Evolutionary conservation across 92 coral and sea anemone genomes (phyloP), one percentile per base, ranked within the genome.

Genomic region (Phenganax stokvisi): DNA sequence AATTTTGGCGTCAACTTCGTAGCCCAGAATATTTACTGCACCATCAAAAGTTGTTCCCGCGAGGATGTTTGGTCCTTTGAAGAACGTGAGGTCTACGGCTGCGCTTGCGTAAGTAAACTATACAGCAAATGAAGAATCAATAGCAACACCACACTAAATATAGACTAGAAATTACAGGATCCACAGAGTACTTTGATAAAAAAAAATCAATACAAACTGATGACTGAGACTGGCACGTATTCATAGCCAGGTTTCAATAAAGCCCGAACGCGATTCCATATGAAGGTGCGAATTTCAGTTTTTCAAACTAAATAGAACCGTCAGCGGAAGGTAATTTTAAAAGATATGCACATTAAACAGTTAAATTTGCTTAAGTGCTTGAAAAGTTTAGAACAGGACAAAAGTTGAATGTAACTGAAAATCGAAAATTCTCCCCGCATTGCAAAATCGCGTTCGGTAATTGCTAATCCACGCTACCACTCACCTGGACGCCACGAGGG

Each of bases 31-130:
- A 52, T 96, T 89, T 69, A 92, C 91, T 47, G 89, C 85, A 74
- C 99, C 99, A 80, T 89, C 92, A 29, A 96, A 80, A 68, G 58
- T 81, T 57, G 92, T 85, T 12, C 99, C 99, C 75, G 92, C 84
- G 51, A 28, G 65, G 52, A 96, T 90, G 54, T 68, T 87, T 1
- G 97, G 96, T 6, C 99, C 99, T 7, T 90, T 91, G 12, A 90
- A 88, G 16, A 89, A 84, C 27, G 92, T 83, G 17, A 96, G 80
- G 85, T 96, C 99, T 5, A 92, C 87, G 25, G 57, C 90, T 12
- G 82, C 91, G 6, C 89, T 84, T 7, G 96, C 84, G 82, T 87
- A 89, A 1, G 97, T 80, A 11, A 83, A 92, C 97, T 93, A 74
- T 16, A 58, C 56, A n/a, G 57, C 44, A 80, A 77, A 57, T 29